A percentile compares a stretch with the other conserved stretches of the same genome.
phyloP scores from a whole-genome alignment of 2,888 invertebrate genomes.

The Artemia sinica region DNA sequence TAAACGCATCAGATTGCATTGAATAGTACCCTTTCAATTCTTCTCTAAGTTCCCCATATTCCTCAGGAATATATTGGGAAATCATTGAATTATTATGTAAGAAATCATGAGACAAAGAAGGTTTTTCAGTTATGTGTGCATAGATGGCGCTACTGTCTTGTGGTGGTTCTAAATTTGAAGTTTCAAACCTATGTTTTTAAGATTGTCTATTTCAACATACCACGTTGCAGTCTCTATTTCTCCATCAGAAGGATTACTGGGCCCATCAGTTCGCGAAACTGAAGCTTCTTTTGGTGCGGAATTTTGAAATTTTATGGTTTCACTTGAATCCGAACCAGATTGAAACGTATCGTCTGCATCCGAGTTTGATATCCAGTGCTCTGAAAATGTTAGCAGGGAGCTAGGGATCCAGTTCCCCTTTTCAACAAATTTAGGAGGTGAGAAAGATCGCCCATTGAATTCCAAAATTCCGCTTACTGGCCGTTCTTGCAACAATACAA shows the following conservation, averaged over 20 bases:
- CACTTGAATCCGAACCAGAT: neutral
- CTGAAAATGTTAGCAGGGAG: conserved; percentile 4
- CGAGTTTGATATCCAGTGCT: neutral
- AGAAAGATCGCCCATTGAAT: conserved; percentile 7
- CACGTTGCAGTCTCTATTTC: neutral
- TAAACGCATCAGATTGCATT: neutral
- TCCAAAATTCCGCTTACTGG: neutral
- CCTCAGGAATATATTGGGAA: neutral
- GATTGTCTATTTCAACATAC: neutral
- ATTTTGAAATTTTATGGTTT: neutral
- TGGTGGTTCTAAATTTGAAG: neutral
- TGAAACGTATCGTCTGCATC: neutral
- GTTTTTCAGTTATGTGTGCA: neutral
- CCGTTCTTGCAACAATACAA: too few relatives aligned
- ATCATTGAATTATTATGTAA: too few relatives aligned
- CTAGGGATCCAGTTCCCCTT: conserved; percentile 8
- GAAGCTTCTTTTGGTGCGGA: neutral
- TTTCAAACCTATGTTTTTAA: neutral
- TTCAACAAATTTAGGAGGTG: neutral
- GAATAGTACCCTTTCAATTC: neutral
- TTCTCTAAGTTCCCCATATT: neutral
- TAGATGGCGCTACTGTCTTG: neutral
- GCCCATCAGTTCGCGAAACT: neutral
- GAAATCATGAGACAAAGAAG: neutral
- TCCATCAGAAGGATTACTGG: neutral